These are phyloP conservation scores for Eudyptes chrysolophus DNA, from an alignment of 2,113 vertebrate genomes.

Conservation along the genomic window DNA sequence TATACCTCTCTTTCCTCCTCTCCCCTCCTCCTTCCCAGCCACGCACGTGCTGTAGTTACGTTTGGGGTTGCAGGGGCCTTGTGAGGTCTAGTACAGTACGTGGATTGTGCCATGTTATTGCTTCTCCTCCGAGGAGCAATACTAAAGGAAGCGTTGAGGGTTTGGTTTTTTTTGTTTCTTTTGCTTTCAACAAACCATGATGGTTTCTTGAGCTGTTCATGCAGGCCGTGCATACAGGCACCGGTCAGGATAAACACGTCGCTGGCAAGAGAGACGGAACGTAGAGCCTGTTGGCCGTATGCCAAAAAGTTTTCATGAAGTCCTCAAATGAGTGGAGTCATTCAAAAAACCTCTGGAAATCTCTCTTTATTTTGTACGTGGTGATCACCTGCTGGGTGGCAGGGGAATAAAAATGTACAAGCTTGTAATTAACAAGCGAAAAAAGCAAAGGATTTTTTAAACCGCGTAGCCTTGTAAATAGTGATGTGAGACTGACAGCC, in stretches of 20 bases:
- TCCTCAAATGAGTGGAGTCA: neutral
- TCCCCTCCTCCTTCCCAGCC: neutral
- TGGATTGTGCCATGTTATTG: too few species aligned
- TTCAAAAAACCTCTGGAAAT: neutral
- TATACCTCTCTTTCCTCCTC: neutral
- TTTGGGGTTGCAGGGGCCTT: neutral
- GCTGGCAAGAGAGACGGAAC: neutral
- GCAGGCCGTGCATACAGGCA: neutral
- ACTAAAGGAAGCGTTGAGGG: neutral
- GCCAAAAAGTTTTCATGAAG: neutral
- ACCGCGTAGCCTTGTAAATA: neutral
- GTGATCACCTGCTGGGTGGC: neutral
- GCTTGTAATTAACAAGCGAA: neutral
- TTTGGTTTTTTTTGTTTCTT: neutral
- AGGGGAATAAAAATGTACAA: neutral
- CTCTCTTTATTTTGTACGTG: neutral
- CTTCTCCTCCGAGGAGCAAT: neutral
- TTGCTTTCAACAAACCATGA: neutral
- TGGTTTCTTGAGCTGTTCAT: neutral
- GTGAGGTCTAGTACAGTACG: rapidly evolving
- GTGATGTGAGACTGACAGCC: neutral
- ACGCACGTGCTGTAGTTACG: rapidly evolving
- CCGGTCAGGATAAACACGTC: neutral
- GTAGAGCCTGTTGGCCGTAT: neutral
- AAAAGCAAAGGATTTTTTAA: neutral